Evolutionary conservation across 2,797 vertebrate species (phyloP).

Genomic region (Gadopsis bispinosus): DNA sequence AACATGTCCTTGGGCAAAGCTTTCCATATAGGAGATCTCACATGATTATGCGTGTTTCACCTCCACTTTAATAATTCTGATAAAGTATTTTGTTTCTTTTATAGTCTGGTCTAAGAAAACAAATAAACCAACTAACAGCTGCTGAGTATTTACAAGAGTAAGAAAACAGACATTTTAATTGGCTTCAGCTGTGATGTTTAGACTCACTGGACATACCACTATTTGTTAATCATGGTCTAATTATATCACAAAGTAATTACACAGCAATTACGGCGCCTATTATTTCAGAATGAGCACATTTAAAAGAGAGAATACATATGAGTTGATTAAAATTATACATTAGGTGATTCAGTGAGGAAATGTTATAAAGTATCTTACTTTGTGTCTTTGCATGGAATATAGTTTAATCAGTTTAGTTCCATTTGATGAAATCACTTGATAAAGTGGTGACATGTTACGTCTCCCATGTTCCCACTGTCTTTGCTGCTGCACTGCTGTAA

Average conservation of each 20-base stretch:
- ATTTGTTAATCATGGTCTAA: conserved; percentile 72
- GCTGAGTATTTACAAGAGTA: conserved; percentile 24
- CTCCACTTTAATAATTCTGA: conserved; percentile 16
- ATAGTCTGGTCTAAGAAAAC: conserved; percentile 22
- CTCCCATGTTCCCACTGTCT: conserved; percentile 52
- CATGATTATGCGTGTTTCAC: background rate
- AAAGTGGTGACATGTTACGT: conserved; percentile 47
- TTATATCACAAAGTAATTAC: conserved; percentile 82
- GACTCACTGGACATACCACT: conserved; percentile 20
- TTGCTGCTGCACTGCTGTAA: conserved; percentile 23
- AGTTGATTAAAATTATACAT: conserved; percentile 82
- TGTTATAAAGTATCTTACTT: conserved; percentile 73
- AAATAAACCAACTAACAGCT: conserved; percentile 27
- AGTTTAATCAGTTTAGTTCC: conserved; percentile 75
- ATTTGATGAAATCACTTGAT: conserved; percentile 75
- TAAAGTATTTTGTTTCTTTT: background rate
- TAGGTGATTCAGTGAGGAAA: conserved; percentile 71
- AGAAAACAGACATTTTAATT: conserved; percentile 49
- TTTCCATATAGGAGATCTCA: background rate
- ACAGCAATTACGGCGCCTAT: conserved; percentile 77
- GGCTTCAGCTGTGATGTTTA: conserved; percentile 22
- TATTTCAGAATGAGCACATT: conserved; percentile 74
- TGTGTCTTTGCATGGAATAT: conserved; percentile 67
- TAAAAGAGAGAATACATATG: conserved; percentile 77
- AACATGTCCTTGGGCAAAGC: background rate